Conservation (phyloP, 2,888 invertebrate genomes). For the Hipparchia semele region DNA sequence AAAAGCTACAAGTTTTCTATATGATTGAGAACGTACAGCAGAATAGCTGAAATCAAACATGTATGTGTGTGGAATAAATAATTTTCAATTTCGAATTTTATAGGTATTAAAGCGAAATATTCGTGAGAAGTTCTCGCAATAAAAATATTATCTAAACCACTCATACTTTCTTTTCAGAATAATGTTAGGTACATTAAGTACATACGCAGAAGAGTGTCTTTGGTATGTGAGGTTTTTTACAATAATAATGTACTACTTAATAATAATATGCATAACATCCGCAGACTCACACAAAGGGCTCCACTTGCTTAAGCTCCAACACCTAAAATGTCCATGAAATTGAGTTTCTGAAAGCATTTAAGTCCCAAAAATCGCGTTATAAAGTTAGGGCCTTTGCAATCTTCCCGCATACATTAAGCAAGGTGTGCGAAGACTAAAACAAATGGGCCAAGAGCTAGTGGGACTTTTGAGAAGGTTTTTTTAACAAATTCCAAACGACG, state of each 20-base stretch:
- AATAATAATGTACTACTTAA: not conserved
- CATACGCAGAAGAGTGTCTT: not conserved
- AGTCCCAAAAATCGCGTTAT: conserved; percentile 80
- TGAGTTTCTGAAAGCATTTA: conserved; percentile 76
- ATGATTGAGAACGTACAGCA: no score
- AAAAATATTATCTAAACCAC: no score
- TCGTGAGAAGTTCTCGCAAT: no score
- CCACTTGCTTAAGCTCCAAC: conserved; percentile 35
- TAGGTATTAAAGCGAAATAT: no score
- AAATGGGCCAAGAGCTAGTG: not conserved
- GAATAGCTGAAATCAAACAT: no score
- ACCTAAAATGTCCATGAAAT: conserved; percentile 61
- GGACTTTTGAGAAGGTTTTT: not conserved
- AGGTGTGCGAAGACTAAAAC: conserved; percentile 53
- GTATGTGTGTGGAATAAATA: no score
- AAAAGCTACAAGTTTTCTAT: not conserved
- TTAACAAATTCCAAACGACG: not conserved
- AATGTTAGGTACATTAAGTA: not conserved
- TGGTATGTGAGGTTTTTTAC: not conserved
- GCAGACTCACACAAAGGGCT: conserved; percentile 25
- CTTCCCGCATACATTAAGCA: conserved; percentile 75
- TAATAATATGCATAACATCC: conserved; percentile 6
- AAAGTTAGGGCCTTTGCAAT: conserved; percentile 61
- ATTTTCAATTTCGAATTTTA: no score
- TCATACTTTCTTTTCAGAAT: not conserved